Evolutionary conservation across 2,113 vertebrate species (phyloP).

Genomic region (Spizaetus ornatus): DNA sequence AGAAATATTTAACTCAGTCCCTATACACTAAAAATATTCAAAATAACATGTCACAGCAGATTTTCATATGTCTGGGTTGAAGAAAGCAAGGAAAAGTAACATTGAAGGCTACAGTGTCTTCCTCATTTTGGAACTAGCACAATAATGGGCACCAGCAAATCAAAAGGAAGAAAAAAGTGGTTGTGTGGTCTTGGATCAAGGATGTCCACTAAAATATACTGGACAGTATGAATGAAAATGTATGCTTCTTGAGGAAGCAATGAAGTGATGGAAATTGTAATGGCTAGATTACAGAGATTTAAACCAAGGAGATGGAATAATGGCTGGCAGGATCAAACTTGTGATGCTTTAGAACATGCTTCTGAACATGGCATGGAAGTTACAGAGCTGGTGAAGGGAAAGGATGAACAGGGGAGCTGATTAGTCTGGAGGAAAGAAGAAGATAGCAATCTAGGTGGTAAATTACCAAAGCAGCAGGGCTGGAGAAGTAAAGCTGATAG

Average conservation of each 20-base stretch:
- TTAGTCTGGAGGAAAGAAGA: neutral
- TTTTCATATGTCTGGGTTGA: neutral
- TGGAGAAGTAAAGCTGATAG: neutral
- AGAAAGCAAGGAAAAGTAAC: neutral
- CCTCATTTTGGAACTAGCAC: neutral
- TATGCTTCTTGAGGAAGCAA: neutral
- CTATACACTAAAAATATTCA: neutral
- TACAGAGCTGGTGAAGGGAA: neutral
- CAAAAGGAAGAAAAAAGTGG: neutral
- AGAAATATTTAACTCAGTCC: neutral
- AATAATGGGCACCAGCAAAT: neutral
- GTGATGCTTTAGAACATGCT: neutral
- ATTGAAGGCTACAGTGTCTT: neutral
- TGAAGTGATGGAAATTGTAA: neutral
- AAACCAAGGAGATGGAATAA: neutral
- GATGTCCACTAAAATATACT: neutral
- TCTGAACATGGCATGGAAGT: neutral
- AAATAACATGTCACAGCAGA: neutral
- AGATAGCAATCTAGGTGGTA: neutral
- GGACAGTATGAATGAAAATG: neutral
- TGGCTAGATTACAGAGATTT: neutral
- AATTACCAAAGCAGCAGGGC: neutral
- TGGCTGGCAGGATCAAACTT: neutral
- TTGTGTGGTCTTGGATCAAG: neutral
- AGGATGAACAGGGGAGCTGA: neutral